Evolutionary conservation across 2,797 vertebrate genomes (phyloP), one percentile per base, ranked within the genome.

Genomic region (Acanthis flammea): DNA sequence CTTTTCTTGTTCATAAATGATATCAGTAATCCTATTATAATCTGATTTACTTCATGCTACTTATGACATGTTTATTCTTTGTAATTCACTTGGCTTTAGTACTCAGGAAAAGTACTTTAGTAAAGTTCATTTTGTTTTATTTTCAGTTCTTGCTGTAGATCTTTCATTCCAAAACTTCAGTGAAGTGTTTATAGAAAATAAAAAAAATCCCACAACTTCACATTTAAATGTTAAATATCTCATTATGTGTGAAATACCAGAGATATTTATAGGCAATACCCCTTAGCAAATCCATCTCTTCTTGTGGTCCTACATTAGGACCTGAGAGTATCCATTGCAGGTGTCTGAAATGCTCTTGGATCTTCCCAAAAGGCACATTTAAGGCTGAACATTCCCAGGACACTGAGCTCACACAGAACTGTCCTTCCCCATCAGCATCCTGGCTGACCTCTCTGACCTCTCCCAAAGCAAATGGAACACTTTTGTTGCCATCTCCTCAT

Each of bases 11-110:
- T 77, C 87, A 80, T 83, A 58, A 93, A 87, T 5, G 23, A 4
- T 47, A 54, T 80, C 50, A 80, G 79, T 90, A 94, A 94, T 89
- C 67, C 72, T 51, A 68, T 87, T 94, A 91, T 94, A 91, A 93
- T 89, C 31, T 89, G 61, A 82, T 87, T 82, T 94, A 53, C 39
- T 92, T 66, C 57, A 60, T 63, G 55, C 71, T 94, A 92, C 84
- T 95, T 93, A 90, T 31, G 48, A 58, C 41, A 88, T 83, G 77
- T 87, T 95, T 95, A 89, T 85, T 89, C 94, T 93, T 76, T 45
- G 28, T 73, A 88, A 92, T 90, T 94, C 73, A 35, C 51, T 97
- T 93, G 92, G 86, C 83, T 90, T 93, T 74, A 58, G 45, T 61
- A 53, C 55, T 79, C 77, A 50, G 62, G 53, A 63, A 63, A 92